phyloP scores from a whole-genome alignment of 2,113 vertebrate species.

The Anoplopoma fimbria region DNA sequence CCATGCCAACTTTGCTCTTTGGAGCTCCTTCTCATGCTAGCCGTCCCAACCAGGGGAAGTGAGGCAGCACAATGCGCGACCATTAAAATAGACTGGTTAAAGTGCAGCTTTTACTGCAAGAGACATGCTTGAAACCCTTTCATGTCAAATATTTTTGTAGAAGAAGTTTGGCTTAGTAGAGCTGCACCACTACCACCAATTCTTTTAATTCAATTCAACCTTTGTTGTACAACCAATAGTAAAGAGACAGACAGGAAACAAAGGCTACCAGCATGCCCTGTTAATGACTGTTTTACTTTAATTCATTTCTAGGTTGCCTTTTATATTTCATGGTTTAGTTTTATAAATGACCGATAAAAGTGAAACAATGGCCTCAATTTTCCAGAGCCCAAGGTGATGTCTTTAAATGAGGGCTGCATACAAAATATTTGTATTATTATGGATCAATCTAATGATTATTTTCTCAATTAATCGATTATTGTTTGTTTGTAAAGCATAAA shows the following conservation, averaged over 20 bases:
- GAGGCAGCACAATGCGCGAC: constrained; percentile 55
- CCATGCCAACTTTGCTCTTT: constrained; percentile 66
- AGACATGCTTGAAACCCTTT: constrained; percentile 44
- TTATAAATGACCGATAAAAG: not conserved
- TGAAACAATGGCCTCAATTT: not conserved
- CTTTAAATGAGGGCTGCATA: not conserved
- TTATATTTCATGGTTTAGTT: not conserved
- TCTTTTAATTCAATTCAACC: not conserved
- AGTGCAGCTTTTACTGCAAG: constrained; percentile 57
- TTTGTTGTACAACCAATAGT: not conserved
- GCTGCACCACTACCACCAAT: not conserved
- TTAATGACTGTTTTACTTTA: not conserved
- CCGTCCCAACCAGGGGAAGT: constrained; percentile 63
- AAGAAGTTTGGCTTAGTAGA: constrained; percentile 7
- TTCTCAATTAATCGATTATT: not conserved
- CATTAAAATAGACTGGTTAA: constrained; percentile 63
- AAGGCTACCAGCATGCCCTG: not conserved
- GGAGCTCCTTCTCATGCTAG: constrained; percentile 56
- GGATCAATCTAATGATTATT: not conserved
- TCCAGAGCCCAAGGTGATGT: not conserved
- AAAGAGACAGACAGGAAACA: constrained; percentile 4
- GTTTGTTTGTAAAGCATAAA: not conserved
- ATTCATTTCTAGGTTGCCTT: not conserved
- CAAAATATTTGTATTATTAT: not conserved
- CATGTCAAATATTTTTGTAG: constrained; percentile 32